phyloP scores from a whole-genome alignment of 2,797 vertebrate species.

The Uromys caudimaculatus region DNA sequence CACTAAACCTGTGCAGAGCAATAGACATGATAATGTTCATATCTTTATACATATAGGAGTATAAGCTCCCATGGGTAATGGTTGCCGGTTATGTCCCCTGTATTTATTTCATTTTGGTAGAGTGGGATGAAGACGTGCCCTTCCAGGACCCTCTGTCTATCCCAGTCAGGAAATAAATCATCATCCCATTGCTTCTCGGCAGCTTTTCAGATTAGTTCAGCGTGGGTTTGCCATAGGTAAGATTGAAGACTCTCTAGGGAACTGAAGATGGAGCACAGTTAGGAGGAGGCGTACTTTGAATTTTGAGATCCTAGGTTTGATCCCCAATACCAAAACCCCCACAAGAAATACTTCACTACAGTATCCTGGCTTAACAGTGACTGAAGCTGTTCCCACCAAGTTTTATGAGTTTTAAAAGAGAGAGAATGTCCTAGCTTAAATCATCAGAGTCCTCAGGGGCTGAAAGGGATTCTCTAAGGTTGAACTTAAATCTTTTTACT shows the following conservation, averaged over 20 bases:
- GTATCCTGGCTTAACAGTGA: background rate
- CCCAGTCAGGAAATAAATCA: background rate
- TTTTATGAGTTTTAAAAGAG: conserved; percentile 4
- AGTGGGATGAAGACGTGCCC: background rate
- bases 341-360: background rate
- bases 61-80: background rate
- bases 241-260: background rate
- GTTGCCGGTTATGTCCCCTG: background rate
- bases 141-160: background rate
- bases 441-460: too few relatives aligned
- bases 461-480: background rate
- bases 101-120: too few relatives aligned
- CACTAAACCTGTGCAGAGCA: background rate
- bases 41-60: background rate
- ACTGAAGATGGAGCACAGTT: background rate
- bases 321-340: background rate
- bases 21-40: background rate
- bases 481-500: background rate
- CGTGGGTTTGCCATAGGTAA: background rate
- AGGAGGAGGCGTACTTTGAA: background rate
- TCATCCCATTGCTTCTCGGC: background rate
- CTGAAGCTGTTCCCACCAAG: background rate
- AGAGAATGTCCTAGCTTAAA: background rate
- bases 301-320: background rate
- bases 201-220: conserved; percentile 1